phyloP scores from a whole-genome alignment of 2,797 vertebrate genomes.

The Nasua narica region DNA sequence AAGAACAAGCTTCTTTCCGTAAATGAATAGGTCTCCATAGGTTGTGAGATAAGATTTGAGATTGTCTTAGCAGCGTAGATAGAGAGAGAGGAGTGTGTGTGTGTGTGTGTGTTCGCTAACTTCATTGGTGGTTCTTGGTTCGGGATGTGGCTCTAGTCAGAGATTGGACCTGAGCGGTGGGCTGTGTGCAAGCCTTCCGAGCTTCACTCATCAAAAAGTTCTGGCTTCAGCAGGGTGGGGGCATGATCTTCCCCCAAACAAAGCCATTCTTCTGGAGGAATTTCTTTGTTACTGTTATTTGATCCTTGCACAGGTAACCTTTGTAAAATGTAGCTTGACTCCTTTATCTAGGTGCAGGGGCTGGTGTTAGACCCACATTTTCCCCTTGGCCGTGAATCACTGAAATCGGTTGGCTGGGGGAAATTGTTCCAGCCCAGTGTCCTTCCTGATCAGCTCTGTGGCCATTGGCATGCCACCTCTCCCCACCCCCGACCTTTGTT shows the following conservation, averaged over 20 bases:
- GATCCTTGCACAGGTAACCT: neutral
- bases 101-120: neutral
- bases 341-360: neutral
- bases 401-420: neutral
- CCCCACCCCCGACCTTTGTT: neutral
- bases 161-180: neutral
- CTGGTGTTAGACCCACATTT: neutral
- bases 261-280: neutral
- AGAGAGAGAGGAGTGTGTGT: too few species aligned
- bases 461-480: fast-evolving
- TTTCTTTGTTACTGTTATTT: neutral
- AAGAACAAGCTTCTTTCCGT: neutral
- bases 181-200: neutral
- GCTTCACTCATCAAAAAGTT: neutral
- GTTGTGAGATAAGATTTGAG: neutral
- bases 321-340: neutral
- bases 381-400: neutral
- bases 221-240: neutral
- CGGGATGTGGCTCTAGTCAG: neutral
- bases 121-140: neutral
- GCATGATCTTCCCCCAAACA: neutral
- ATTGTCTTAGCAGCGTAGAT: neutral
- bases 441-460: neutral
- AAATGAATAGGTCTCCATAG: neutral
- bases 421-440: neutral